Percentiles rank a stretch among this genome's conserved stretches.
These are phyloP conservation scores for Parus major DNA, from an alignment of 2,113 vertebrate genomes.

Conservation along the genomic window DNA sequence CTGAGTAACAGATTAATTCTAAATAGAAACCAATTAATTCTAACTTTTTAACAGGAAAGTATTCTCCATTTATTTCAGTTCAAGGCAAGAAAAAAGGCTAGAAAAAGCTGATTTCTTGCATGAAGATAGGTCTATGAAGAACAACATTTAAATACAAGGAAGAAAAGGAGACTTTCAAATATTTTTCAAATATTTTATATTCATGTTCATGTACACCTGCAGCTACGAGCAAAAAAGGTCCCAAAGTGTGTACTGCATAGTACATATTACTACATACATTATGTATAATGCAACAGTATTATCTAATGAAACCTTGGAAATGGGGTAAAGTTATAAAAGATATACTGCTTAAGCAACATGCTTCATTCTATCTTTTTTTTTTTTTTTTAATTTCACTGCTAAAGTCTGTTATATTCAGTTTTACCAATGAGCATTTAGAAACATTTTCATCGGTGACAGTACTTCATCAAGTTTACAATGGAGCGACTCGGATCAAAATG, in stretches of 20 bases:
- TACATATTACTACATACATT: too few species aligned
- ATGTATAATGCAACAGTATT: background rate
- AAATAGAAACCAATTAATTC: background rate
- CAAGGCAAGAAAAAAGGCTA: background rate
- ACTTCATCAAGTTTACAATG: background rate
- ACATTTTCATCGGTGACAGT: background rate
- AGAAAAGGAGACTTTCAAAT: background rate
- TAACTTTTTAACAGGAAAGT: background rate
- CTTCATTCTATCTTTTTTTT: background rate
- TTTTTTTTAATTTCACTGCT: background rate
- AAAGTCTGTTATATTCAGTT: background rate
- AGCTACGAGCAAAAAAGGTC: background rate
- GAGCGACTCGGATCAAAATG: background rate
- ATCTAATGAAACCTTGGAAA: background rate
- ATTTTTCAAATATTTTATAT: background rate
- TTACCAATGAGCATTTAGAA: background rate
- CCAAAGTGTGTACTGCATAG: too few species aligned
- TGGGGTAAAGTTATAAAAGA: background rate
- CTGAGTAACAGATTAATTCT: background rate
- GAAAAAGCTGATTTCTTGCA: background rate
- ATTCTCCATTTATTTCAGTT: background rate
- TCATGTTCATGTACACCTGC: background rate
- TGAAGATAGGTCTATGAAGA: background rate
- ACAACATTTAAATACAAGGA: background rate
- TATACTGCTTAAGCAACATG: background rate